Evolutionary conservation across 2,113 vertebrate species (phyloP).

Genomic region (Mellivora capensis): DNA sequence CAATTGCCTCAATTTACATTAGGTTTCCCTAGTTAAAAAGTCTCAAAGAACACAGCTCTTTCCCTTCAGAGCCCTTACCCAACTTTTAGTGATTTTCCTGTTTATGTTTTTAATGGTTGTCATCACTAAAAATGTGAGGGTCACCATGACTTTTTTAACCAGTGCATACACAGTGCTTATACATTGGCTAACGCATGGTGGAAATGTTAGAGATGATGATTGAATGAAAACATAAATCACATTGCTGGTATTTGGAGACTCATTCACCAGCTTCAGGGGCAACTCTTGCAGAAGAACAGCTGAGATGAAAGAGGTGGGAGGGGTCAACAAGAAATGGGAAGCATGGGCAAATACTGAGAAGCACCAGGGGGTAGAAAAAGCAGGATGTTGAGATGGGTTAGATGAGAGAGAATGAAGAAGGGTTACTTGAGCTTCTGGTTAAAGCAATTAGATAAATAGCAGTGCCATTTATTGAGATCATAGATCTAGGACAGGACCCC

Average conservation of each 20-base stretch:
- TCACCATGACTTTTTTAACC: not conserved
- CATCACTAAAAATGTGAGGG: not conserved
- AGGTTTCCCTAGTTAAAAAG: not conserved
- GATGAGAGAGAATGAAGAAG: not conserved
- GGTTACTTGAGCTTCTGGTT: not conserved
- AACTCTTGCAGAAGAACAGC: not conserved
- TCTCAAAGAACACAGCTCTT: not conserved
- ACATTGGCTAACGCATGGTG: not conserved
- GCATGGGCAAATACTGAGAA: not conserved
- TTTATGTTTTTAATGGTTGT: not conserved
- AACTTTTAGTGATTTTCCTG: not conserved
- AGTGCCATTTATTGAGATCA: not conserved
- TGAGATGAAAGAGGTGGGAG: not conserved
- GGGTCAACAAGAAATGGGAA: not conserved
- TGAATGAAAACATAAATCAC: not conserved
- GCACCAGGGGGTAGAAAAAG: not conserved
- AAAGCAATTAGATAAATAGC: too few relatives aligned
- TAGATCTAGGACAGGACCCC: not conserved
- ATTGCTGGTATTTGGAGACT: not conserved
- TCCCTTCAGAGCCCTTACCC: not conserved
- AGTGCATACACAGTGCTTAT: not conserved
- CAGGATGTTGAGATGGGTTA: too few relatives aligned
- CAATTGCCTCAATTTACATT: not conserved
- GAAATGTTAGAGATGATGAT: not conserved
- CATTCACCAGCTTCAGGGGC: not conserved